Conservation (phyloP, 2,888 invertebrate genomes). For the Leptopilina myrica region DNA sequence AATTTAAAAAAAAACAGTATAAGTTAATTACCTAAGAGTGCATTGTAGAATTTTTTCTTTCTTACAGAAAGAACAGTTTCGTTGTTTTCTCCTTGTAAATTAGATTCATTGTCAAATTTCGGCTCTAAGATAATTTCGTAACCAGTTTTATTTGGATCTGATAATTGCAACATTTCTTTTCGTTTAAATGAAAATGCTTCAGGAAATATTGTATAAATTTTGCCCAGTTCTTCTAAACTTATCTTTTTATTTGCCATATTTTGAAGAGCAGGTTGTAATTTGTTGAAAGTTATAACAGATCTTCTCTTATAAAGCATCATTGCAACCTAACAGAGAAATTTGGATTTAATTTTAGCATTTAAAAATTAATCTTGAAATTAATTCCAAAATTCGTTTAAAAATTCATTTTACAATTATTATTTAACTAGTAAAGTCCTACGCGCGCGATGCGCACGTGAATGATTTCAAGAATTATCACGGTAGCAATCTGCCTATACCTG, state of each 20-base stretch:
- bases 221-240: slow-evolving; percentile 86
- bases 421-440: too few species aligned
- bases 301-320: slow-evolving; percentile 91
- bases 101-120: slow-evolving; percentile 75
- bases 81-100: slow-evolving; percentile 76
- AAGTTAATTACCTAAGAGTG: slow-evolving; percentile 77
- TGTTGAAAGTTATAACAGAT: slow-evolving; percentile 91
- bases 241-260: slow-evolving; percentile 90
- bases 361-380: too few species aligned
- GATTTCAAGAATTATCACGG: too few species aligned
- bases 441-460: too few species aligned
- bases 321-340: slow-evolving; percentile 59
- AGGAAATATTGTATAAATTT: slow-evolving; percentile 91
- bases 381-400: too few species aligned
- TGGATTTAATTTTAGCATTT: too few species aligned
- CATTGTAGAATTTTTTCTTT: slow-evolving; percentile 84
- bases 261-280: slow-evolving; percentile 92
- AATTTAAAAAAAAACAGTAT: background rate
- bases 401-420: too few species aligned
- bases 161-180: slow-evolving; percentile 83
- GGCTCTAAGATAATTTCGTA: slow-evolving; percentile 86
- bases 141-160: slow-evolving; percentile 82
- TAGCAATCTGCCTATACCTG: too few species aligned
- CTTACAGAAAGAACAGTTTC: slow-evolving; percentile 82
- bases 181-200: slow-evolving; percentile 88